Conservation (phyloP, 2,113 vertebrate genomes). For the Lepidothrix coronata region DNA sequence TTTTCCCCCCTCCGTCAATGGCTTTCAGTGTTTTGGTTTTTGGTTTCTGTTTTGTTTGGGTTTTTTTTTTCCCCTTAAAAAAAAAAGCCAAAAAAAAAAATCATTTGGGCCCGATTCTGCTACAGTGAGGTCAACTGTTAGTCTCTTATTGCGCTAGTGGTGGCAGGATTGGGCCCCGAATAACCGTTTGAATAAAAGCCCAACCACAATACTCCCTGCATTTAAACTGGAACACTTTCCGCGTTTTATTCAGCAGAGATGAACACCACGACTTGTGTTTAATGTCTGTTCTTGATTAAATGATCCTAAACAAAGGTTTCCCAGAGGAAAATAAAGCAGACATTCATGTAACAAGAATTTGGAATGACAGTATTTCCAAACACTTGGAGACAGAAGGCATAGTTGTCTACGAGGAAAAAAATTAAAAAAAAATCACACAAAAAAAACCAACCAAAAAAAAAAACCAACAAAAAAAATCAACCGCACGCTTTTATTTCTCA, state of each 20-base stretch:
- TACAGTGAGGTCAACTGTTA: neutral
- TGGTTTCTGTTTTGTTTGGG: neutral
- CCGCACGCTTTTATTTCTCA: slow-evolving; percentile 31
- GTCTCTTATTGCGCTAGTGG: neutral
- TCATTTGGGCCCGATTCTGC: neutral
- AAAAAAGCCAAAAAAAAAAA: no score
- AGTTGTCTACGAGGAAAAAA: neutral
- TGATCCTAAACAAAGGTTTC: slow-evolving; percentile 77
- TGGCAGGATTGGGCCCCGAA: slow-evolving; percentile 24
- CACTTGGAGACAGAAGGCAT: slow-evolving; percentile 66
- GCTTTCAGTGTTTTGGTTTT: neutral
- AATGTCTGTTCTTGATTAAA: slow-evolving; percentile 75
- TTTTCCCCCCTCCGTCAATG: neutral
- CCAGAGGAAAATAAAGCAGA: slow-evolving; percentile 77
- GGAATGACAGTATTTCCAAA: slow-evolving; percentile 72
- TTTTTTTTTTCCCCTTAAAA: neutral
- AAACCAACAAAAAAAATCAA: neutral
- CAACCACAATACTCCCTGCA: slow-evolving; percentile 13
- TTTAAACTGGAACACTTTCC: slow-evolving; percentile 30
- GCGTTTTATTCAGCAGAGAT: slow-evolving; percentile 71
- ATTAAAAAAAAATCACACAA: neutral
- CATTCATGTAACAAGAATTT: slow-evolving; percentile 72
- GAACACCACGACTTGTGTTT: slow-evolving; percentile 70
- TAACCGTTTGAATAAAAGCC: slow-evolving; percentile 53
- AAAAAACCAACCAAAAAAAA: neutral